These are phyloP conservation scores for Charanyca ferruginea DNA, from an alignment of 2,888 invertebrate species.

Conservation along the genomic window DNA sequence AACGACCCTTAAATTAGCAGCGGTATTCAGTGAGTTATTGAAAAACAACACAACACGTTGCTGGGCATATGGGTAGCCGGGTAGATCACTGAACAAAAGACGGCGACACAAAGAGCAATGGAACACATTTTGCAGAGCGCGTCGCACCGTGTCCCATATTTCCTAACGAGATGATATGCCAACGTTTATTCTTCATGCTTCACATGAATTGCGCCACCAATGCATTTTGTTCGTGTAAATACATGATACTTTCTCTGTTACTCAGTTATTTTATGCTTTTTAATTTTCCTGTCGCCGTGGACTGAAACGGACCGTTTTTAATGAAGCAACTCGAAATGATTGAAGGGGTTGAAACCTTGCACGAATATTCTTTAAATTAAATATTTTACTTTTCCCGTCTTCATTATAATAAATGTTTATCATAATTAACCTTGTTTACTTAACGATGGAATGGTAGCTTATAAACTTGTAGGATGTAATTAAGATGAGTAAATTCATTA, in stretches of 20 bases:
- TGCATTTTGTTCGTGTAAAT: constrained; percentile 67
- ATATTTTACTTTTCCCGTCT: constrained; percentile 50
- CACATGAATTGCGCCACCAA: constrained; percentile 73
- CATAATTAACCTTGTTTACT: constrained; percentile 54
- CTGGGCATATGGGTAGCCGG: constrained; percentile 68
- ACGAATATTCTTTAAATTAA: constrained; percentile 54
- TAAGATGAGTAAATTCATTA: constrained; percentile 35
- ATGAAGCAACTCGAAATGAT: constrained; percentile 59
- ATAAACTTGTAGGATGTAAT: constrained; percentile 38
- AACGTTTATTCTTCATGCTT: constrained; percentile 80
- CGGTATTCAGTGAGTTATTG: constrained; percentile 64
- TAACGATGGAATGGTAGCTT: constrained; percentile 35
- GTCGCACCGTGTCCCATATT: constrained; percentile 87
- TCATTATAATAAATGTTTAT: constrained; percentile 48
- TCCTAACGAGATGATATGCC: constrained; percentile 88
- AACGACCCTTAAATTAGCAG: constrained; percentile 68
- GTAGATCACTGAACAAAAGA: constrained; percentile 87
- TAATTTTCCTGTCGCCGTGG: constrained; percentile 60
- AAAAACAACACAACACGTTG: constrained; percentile 68
- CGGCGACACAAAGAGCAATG: constrained; percentile 88
- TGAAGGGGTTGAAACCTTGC: constrained; percentile 55
- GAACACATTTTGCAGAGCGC: constrained; percentile 86
- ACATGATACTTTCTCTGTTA: constrained; percentile 46
- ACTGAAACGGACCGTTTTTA: constrained; percentile 56
- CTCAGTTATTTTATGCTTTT: constrained; percentile 54